These are phyloP conservation scores for Tipula confusa DNA, from an alignment of 2,888 invertebrate genomes.

Conservation along the genomic window DNA sequence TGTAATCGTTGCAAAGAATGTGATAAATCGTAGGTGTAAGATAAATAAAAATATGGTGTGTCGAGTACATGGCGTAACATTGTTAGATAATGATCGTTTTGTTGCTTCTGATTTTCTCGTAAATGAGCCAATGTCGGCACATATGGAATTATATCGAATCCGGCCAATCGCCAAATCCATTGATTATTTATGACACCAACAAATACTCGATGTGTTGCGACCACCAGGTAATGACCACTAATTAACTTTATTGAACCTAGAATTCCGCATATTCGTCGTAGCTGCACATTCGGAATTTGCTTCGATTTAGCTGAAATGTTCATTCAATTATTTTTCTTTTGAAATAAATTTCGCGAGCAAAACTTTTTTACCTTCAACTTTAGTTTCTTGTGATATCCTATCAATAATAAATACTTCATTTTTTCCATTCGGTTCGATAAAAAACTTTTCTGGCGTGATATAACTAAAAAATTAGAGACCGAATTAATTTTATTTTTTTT, in stretches of 20 bases:
- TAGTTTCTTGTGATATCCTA: conserved; percentile 68
- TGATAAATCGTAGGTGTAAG: conserved; percentile 88
- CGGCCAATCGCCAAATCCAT: conserved; percentile 72
- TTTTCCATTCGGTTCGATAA: conserved; percentile 73
- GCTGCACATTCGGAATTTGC: conserved; percentile 60
- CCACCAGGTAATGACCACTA: conserved; percentile 81
- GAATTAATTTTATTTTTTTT: no score
- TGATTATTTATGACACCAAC: conserved; percentile 78
- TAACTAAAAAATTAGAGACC: conserved; percentile 70
- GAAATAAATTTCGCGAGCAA: not conserved
- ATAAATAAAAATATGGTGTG: conserved; percentile 88
- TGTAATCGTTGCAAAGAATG: conserved; percentile 86
- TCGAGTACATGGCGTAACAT: conserved; percentile 80
- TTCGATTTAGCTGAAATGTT: conserved; percentile 52
- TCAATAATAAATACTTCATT: conserved; percentile 80
- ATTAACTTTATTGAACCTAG: conserved; percentile 79
- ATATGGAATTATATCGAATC: conserved; percentile 81
- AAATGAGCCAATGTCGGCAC: conserved; percentile 79
- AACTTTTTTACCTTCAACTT: conserved; percentile 63
- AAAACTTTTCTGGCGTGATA: conserved; percentile 84
- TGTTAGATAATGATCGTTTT: conserved; percentile 76
- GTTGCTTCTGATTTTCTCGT: conserved; percentile 57
- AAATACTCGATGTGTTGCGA: conserved; percentile 75
- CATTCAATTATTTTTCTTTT: not conserved
- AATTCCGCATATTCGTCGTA: conserved; percentile 77